phyloP scores from a whole-genome alignment of 2,888 invertebrate genomes.

The Cephalotes varians region DNA sequence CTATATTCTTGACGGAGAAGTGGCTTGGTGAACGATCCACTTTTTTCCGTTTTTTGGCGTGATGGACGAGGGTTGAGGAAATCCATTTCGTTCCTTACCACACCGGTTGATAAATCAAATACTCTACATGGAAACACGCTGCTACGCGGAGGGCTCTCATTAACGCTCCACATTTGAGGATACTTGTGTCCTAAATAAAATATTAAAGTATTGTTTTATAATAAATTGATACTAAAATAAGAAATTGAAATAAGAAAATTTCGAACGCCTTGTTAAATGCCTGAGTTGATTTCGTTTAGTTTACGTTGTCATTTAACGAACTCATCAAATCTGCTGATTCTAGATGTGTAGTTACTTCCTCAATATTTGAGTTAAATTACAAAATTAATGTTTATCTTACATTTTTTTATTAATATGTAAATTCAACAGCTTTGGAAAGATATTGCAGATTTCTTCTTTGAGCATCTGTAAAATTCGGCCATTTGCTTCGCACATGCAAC shows the following conservation, averaged over 20 bases:
- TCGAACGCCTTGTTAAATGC: not conserved
- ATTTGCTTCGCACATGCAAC: not conserved
- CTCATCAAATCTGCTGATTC: not conserved
- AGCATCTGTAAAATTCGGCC: not conserved
- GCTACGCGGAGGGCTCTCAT: slow-evolving; percentile 48
- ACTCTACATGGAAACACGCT: slow-evolving; percentile 42
- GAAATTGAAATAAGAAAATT: not conserved
- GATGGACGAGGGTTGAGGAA: slow-evolving; percentile 60
- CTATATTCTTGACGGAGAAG: slow-evolving; percentile 42
- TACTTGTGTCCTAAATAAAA: not conserved
- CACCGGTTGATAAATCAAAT: slow-evolving; percentile 62
- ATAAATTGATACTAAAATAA: not conserved
- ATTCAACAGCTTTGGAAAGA: not conserved
- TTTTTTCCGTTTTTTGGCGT: slow-evolving; percentile 49
- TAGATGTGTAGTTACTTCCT: not conserved
- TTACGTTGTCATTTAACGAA: not conserved
- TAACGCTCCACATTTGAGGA: not conserved
- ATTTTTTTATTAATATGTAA: not conserved
- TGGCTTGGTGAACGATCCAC: slow-evolving; percentile 35
- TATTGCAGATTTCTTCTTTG: not conserved
- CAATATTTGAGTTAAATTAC: not conserved
- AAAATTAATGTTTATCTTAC: not conserved
- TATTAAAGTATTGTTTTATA: not conserved
- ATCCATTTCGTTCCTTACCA: slow-evolving; percentile 49
- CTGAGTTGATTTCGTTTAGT: not conserved